Conservation (phyloP, 1,140 invertebrate species). For the Neodiprion fabricii region DNA sequence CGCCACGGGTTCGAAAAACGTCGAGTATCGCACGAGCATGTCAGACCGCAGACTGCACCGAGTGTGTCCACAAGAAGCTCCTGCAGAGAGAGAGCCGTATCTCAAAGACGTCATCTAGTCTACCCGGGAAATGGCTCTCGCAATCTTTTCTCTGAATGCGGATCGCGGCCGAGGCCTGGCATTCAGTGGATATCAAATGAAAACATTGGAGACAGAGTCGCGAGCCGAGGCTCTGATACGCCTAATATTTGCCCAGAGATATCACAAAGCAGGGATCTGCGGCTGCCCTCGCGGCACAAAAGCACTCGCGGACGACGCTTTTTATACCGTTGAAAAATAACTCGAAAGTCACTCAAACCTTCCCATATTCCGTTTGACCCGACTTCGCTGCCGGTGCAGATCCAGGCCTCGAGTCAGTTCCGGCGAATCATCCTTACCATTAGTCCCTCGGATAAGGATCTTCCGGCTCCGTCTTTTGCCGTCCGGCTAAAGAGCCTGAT, state of each 20-base stretch:
- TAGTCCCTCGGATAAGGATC: too few species aligned
- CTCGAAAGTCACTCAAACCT: background rate
- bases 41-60: background rate
- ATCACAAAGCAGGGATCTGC: conserved; percentile 55
- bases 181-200: conserved; percentile 58
- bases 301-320: background rate
- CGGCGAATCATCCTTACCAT: too few species aligned
- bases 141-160: conserved; percentile 57
- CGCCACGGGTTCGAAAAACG: background rate
- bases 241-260: conserved; percentile 57
- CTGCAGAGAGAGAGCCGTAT: conserved; percentile 26
- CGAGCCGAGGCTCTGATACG: conserved; percentile 15
- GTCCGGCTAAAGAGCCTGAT: too few species aligned
- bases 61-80: conserved; percentile 1
- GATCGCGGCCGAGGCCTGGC: conserved; percentile 37
- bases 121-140: conserved; percentile 58
- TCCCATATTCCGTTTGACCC: background rate
- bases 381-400: too few species aligned
- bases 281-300: conserved; percentile 20
- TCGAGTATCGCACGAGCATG: background rate
- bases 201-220: conserved; percentile 48
- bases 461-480: too few species aligned
- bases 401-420: too few species aligned
- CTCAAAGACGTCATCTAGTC: conserved; percentile 58
- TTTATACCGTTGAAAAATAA: background rate